A percentile compares a stretch with the other conserved stretches of the same genome.
phyloP scores from a whole-genome alignment of 2,888 invertebrate species.

The Sicus ferrugineus region DNA sequence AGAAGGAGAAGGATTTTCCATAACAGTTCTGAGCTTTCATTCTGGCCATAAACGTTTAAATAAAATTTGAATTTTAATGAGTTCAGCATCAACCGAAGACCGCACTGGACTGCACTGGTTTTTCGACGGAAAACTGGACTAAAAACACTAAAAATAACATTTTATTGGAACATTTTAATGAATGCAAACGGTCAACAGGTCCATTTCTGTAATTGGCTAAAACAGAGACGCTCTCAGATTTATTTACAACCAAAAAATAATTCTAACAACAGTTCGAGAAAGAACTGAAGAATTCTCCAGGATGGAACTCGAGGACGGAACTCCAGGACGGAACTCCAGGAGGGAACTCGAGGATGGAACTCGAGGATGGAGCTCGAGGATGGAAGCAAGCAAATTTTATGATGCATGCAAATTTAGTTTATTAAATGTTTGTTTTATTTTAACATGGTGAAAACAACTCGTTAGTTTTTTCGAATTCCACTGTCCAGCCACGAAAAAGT shows the following conservation, averaged over 20 bases:
- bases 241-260: not conserved
- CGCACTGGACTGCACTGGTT: not conserved
- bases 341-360: too few relatives aligned
- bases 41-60: conserved; percentile 49
- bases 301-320: too few relatives aligned
- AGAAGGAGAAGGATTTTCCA: not conserved
- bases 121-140: not conserved
- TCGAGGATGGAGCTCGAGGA: too few relatives aligned
- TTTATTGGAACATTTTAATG: conserved; percentile 50
- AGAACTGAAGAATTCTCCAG: not conserved
- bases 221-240: not conserved
- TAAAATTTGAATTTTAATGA: conserved; percentile 57
- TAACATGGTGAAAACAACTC: not conserved
- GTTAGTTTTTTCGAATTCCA: not conserved
- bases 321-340: too few relatives aligned
- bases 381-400: not conserved
- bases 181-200: conserved; percentile 62
- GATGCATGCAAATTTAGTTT: not conserved
- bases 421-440: not conserved
- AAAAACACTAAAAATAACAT: conserved; percentile 32
- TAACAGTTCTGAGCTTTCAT: conserved; percentile 14
- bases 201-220: conserved; percentile 35
- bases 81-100: conserved; percentile 34
- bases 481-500: not conserved
- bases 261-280: too few relatives aligned